Evolutionary conservation across 2,113 vertebrate species (phyloP).

Genomic region (Callipepla squamata): DNA sequence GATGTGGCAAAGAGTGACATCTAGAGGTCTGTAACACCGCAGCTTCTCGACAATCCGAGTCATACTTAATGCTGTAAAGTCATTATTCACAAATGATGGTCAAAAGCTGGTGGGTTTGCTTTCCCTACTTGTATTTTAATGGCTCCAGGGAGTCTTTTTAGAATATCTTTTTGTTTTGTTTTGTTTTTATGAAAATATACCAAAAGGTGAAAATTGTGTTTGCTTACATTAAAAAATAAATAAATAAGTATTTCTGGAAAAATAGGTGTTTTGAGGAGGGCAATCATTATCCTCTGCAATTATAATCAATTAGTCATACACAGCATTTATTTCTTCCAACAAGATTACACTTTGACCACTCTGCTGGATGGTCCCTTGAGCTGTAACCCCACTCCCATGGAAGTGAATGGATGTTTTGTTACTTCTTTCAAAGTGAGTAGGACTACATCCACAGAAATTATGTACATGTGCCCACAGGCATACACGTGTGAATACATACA

Average conservation of each 20-base stretch:
- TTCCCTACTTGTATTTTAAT: background rate
- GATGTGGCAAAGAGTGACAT: conserved; percentile 35
- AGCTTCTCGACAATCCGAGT: background rate
- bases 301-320: background rate
- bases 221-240: background rate
- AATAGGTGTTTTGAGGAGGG: background rate
- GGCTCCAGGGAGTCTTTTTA: background rate
- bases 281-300: background rate
- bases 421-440: background rate
- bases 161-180: background rate
- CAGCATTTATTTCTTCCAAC: background rate
- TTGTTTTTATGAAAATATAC: background rate
- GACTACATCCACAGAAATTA: background rate
- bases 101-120: background rate
- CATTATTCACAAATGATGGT: fast-evolving
- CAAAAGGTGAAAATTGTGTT: background rate
- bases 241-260: background rate
- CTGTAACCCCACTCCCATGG: background rate
- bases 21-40: conserved; percentile 4
- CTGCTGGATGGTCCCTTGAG: background rate
- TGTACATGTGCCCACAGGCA: background rate
- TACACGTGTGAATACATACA: background rate
- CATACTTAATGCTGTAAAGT: fast-evolving
- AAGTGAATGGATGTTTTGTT: background rate
- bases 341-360: background rate